A percentile compares a stretch with the other conserved stretches of the same genome.
Conservation (phyloP, 1,140 invertebrate species). For the Agrypnia vestita region DNA sequence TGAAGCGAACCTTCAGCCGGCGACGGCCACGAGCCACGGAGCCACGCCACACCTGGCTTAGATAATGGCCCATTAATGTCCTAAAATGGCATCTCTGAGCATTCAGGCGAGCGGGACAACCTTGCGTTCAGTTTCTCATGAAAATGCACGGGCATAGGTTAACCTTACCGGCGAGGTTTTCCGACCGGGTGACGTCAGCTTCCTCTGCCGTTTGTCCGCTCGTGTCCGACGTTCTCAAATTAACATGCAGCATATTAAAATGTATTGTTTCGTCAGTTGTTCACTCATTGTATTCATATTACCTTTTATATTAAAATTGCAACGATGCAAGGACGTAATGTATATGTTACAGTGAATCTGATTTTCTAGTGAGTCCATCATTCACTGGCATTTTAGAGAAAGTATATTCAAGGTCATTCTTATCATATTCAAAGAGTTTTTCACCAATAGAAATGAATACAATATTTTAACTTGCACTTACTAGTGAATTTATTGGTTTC, state of each 20-base stretch:
- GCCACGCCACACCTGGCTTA: conserved; percentile 1
- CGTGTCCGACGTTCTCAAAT: background rate
- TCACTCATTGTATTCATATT: background rate
- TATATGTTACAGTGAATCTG: too few relatives aligned
- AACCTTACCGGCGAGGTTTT: conserved; percentile 5
- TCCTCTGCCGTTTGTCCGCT: background rate
- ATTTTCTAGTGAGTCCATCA: too few relatives aligned
- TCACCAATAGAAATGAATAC: too few relatives aligned
- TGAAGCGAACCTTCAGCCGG: background rate
- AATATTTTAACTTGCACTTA: too few relatives aligned
- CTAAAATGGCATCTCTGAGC: conserved; percentile 3
- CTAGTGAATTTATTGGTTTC: too few relatives aligned
- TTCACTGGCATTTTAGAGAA: too few relatives aligned
- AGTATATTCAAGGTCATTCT: too few relatives aligned
- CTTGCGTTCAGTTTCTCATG: conserved; percentile 32
- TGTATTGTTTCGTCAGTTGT: background rate
- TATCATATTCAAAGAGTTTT: too few relatives aligned
- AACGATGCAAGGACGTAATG: too few relatives aligned
- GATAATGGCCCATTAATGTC: conserved; percentile 32
- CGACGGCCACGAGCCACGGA: background rate
- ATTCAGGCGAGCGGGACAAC: background rate
- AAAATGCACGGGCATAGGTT: conserved; percentile 20
- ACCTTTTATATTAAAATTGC: too few relatives aligned
- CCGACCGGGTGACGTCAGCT: background rate
- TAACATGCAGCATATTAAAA: too few relatives aligned